These are phyloP conservation scores for Leucopsar rothschildi DNA, from an alignment of 2,113 vertebrate species.

Conservation along the genomic window DNA sequence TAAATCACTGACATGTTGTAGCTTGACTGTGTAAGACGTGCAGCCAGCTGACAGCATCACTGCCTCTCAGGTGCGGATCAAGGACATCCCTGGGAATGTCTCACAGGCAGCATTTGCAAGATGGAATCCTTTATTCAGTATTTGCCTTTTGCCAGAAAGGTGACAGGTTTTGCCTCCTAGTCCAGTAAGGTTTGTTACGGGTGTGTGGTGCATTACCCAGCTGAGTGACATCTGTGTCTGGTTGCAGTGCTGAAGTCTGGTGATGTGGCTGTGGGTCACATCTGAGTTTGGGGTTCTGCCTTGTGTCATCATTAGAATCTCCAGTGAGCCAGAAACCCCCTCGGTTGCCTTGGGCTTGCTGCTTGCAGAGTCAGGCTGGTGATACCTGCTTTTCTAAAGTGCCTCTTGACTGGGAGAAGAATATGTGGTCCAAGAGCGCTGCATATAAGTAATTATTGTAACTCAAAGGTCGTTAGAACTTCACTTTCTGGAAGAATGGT, in stretches of 20 bases:
- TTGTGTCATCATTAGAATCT: fast-evolving
- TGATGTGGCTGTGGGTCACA: neutral
- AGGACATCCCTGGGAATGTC: neutral
- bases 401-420: neutral
- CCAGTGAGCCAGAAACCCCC: neutral
- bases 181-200: neutral
- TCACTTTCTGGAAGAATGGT: neutral
- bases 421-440: neutral
- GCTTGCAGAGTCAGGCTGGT: neutral
- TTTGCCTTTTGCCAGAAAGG: neutral
- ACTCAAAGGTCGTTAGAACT: neutral
- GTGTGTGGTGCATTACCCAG: neutral
- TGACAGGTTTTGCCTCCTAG: neutral
- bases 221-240: neutral
- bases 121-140: neutral
- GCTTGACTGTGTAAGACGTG: neutral
- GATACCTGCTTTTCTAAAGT: neutral
- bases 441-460: neutral
- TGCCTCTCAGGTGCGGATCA: neutral
- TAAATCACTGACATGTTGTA: neutral
- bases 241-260: neutral
- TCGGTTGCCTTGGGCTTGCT: neutral
- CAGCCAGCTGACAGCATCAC: neutral
- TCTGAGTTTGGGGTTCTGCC: neutral
- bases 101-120: neutral